These are phyloP conservation scores for Sipha maydis DNA, from an alignment of 2,888 invertebrate genomes.

Conservation along the genomic window DNA sequence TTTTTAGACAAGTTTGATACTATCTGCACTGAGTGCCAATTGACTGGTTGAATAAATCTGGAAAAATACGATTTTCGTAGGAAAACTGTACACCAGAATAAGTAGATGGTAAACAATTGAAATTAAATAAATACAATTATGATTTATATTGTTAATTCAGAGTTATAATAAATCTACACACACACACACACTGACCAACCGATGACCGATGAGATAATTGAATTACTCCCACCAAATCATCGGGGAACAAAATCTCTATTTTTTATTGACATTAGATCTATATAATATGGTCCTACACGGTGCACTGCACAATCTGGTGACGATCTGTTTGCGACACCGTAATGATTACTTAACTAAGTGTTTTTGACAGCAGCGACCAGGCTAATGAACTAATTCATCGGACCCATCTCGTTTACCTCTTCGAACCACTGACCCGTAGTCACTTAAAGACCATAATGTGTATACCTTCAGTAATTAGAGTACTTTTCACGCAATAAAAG, in stretches of 20 bases:
- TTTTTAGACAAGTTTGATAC: no score
- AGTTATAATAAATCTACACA: no score
- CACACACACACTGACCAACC: not conserved
- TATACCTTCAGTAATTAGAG: not conserved
- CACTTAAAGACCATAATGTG: not conserved
- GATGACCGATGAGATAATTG: not conserved
- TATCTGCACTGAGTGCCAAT: no score
- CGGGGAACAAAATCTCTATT: not conserved
- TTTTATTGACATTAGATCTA: not conserved
- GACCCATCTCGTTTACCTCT: conserved; percentile 16
- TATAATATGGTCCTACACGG: not conserved
- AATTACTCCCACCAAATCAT: not conserved
- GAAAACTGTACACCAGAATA: no score
- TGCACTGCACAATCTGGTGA: not conserved
- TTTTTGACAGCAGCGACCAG: not conserved
- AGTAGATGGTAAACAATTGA: no score
- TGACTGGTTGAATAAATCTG: no score
- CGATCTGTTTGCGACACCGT: conserved; percentile 9
- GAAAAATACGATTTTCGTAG: no score
- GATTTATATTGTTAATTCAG: no score
- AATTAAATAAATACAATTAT: no score
- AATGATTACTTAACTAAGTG: conserved; percentile 1
- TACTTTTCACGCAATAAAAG: not conserved
- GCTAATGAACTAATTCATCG: conserved; percentile 35
- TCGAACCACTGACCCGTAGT: not conserved